Evolutionary conservation across 2,888 invertebrate genomes (phyloP).

Genomic region (Xiphydria camelus): DNA sequence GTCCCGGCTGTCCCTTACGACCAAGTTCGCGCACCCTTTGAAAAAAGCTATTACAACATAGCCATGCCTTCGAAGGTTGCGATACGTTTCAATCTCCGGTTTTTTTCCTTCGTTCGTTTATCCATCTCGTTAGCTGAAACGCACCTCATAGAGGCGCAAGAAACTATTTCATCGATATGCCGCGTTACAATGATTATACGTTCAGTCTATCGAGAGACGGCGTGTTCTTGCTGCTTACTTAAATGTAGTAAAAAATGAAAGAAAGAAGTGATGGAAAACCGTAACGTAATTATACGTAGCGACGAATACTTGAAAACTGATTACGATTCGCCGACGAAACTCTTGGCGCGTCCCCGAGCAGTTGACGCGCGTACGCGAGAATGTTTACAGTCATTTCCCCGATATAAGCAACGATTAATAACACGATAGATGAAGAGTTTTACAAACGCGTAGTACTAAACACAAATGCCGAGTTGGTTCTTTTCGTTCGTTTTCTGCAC

Average conservation of each 20-base stretch:
- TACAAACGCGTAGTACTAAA: no score
- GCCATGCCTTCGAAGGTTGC: conserved; percentile 22
- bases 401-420: no score
- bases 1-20: no score
- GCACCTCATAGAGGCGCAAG: conserved; percentile 31
- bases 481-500: conserved; percentile 5
- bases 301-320: no score
- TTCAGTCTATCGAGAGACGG: conserved; percentile 31
- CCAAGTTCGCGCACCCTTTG: conserved; percentile 12
- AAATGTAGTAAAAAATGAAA: not conserved
- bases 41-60: conserved; percentile 28
- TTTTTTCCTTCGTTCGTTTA: not conserved
- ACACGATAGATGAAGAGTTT: no score
- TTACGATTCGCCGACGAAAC: no score
- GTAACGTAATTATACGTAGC: conserved; percentile 10
- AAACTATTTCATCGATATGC: conserved; percentile 24
- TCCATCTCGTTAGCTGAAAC: no score
- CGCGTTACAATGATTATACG: conserved; percentile 17
- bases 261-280: conserved; percentile 14
- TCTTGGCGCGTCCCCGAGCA: no score
- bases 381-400: no score
- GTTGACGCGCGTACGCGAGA: no score
- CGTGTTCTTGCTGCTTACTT: not conserved
- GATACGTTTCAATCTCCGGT: not conserved
- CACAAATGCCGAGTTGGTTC: no score